Evolutionary conservation across 2,888 invertebrate species (phyloP), one percentile per base, ranked within the genome.

Genomic region (Leptopilina myrica): DNA sequence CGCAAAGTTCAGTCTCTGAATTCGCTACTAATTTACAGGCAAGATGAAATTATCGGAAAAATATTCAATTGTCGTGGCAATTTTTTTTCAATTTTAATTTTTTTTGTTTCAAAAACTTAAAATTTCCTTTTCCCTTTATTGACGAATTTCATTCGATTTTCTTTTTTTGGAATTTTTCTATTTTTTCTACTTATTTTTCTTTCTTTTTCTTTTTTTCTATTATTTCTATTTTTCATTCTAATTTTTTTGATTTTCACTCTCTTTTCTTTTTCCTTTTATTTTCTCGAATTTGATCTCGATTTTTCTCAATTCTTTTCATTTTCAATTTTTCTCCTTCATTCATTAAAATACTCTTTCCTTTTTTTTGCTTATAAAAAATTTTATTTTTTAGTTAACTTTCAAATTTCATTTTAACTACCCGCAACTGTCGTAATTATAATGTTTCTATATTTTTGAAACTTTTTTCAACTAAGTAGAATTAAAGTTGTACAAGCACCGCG

Each of bases 401-500:
- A 1, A 59, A 15, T 59, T 15, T 15, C 14, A 15, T 59, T 59
- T 6, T 59, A 59, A 59, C 15, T 20, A 62, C 20, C 9, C n/a
- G 20, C 20, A 62, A 49, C 12, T 49, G 49, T 49, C 49, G 9
- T 49, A 49, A 49, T 49, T 49, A 33, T 33, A 33, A 33, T 33
- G 33, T 33, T 33, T 33, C 3, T 33, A 33, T 49, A 11, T 49
- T 49, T 49, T 49, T 5, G 33, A 11, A 11, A 49, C 49, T 49
- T 62, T 62, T 62, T 62, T 59, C 7, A 20, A 20, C 14, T 73
- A 7, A 56, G 7, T 53, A 56, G 56, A 56, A 73, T 26, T 73
- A 73, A 73, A 73, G 12, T 69, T 69, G 56, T 73, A 49, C 49
- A 73, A 73, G 73, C 73, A 73, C 73, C 56, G 56, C 53, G 73